A percentile compares a stretch with the other conserved stretches of the same genome.
phyloP scores from a whole-genome alignment of 1,140 invertebrate species.

The Leptoteleia sp. region DNA sequence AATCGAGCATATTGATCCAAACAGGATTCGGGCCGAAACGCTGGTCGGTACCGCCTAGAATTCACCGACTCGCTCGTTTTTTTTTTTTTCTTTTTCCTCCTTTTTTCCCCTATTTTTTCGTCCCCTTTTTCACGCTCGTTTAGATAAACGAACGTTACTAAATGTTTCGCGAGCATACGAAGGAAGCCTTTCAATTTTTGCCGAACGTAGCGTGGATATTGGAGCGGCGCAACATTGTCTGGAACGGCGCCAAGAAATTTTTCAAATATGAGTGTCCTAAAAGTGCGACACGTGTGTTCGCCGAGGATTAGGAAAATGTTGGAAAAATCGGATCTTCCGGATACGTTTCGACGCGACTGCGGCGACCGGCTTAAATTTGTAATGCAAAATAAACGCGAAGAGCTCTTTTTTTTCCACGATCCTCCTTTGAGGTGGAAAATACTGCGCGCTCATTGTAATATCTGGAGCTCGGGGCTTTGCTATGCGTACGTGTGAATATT shows the following conservation, averaged over 20 bases:
- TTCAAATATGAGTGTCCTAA: conserved; percentile 41
- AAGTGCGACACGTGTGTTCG: conserved; percentile 30
- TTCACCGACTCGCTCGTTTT: neutral
- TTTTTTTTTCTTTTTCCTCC: no score
- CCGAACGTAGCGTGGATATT: conserved; percentile 32
- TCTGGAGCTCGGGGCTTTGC: no score
- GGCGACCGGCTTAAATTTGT: no score
- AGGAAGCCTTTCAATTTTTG: conserved; percentile 44
- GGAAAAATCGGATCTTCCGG: conserved; percentile 12
- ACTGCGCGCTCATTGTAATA: no score
- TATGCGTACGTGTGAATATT: no score
- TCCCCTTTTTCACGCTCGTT: conserved; percentile 28
- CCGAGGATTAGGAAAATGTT: conserved; percentile 7
- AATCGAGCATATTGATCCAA: conserved; percentile 37
- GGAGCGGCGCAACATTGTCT: conserved; percentile 13
- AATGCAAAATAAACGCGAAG: no score
- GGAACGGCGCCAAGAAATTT: conserved; percentile 36
- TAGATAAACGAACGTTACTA: conserved; percentile 40
- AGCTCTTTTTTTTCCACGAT: no score
- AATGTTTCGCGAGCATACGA: conserved; percentile 35
- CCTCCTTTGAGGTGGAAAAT: no score
- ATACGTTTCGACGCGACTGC: neutral
- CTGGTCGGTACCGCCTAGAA: neutral
- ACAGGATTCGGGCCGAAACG: neutral
- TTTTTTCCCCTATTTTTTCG: no score